Base-by-base conservation (phyloP, 2,888 invertebrate genomes). In the Epirrhoe alternata region DNA sequence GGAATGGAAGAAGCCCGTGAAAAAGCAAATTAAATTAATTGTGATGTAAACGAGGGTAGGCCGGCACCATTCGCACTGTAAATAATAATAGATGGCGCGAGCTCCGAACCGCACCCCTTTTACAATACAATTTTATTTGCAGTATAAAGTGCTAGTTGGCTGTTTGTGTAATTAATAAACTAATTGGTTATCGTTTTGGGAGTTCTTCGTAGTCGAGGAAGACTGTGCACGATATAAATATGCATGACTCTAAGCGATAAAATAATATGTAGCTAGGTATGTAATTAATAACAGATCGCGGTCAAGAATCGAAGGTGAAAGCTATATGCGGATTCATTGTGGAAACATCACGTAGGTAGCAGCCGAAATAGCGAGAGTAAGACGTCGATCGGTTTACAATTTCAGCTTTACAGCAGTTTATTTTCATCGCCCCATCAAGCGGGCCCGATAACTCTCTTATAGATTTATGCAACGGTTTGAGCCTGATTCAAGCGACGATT, bases 21-120 rank as follows among this genome's bases (percentile, higher is more conserved):
- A 92, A 90, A 92, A 90, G 89, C 90, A 91, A 92, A 92, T 91
- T 92, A 92, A 92, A 88, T 92, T 90, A 90, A 89, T 91, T 90
- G 91, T 89, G 89, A 89, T 89, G 88, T 91, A 90, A 92, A 90
- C 90, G 90, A 90, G 90, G 89, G 90, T 88, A 85, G 84, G 80
- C 84, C 77, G 78, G 80, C 79, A 81, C 86, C 82, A 81, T 86
- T 80, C 83, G 81, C 78, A 80, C 84, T 86, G 86, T 89, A 86
- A 89, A 88, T 88, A 88, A 88, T 88, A 88, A 70, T 83, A 86
- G 86, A 89, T 88, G 87, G 83, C 82, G 78, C 76, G 82, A 80
- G 72, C 76, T 80, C 77, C 78, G 72, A 77, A 77, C 82, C 85
- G 79, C 84, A 86, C 88, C 86, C 86, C 82, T 87, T 42, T 86